Base-by-base conservation (phyloP, 2,888 invertebrate genomes). In the Acrobasis consociella region DNA sequence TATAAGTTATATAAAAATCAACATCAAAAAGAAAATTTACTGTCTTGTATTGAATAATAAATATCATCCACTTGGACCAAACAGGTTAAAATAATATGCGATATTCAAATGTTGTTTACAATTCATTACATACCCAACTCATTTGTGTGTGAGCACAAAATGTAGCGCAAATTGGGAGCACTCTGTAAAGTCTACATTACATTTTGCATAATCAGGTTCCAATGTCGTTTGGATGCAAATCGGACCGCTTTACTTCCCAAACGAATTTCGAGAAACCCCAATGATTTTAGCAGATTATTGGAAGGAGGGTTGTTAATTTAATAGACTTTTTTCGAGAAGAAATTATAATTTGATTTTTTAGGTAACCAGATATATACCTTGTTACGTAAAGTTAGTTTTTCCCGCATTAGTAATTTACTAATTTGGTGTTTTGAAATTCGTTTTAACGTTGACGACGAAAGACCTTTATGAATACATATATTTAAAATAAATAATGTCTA, bases 171-270 rank as follows among this genome's bases (percentile, higher is more conserved):
- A 87, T 84, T 87, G 82, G 76, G 80, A 78, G 77, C 76, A 74
- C 76, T 81, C 72, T 69, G 74, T 79, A 70, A 71, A 73, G 71
- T 71, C 68, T 63, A 67, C 74, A 70, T 78, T 75, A 79, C 77
- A 31, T 82, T 89, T 85, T 85, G 89, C 89, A 91, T 91, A 91
- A 91, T 88, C 84, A 82, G 77, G 81, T 82, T 73, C 67, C 73
- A 72, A 67, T 69, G 76, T 82, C 81, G 76, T 90, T 87, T 76
- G 70, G 65, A 91, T 90, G 89, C 85, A 86, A 91, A 91, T 90
- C 64, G 58, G 70, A 68, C 68, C 67, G 72, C 77, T 77, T 69
- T 13, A 68, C 74, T 75, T 73, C 69, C 68, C 69, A 72, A 72
- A 79, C 52, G 46, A 61, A 49, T 46, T 46, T 56, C 11, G 49